Conservation (phyloP, 2,888 invertebrate genomes). For the Andrena marginata region DNA sequence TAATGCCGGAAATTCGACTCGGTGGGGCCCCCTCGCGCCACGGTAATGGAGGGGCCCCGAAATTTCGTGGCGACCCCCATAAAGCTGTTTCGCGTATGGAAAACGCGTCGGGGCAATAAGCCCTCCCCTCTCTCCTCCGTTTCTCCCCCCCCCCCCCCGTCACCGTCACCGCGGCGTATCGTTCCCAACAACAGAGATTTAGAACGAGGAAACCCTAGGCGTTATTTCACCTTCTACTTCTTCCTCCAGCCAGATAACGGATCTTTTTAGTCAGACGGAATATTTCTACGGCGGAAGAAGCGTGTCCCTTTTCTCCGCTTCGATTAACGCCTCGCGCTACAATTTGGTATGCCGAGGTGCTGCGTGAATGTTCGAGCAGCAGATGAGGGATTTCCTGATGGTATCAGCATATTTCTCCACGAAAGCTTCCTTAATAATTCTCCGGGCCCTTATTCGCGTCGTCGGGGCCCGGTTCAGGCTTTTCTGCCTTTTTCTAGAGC, state of each 20-base stretch:
- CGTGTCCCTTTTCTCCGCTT: not conserved
- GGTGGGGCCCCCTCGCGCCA: conserved; percentile 68
- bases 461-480: conserved; percentile 36
- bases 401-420: conserved; percentile 6
- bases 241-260: conserved; percentile 33
- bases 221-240: conserved; percentile 35
- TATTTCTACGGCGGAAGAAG: conserved; percentile 10
- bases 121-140: conserved; percentile 3
- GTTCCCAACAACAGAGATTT: conserved; percentile 60
- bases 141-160: not conserved
- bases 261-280: not conserved
- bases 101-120: conserved; percentile 67
- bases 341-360: not conserved
- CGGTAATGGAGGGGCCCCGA: conserved; percentile 59
- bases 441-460: conserved; percentile 51
- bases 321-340: not conserved
- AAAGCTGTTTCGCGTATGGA: conserved; percentile 75
- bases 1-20: conserved; percentile 84
- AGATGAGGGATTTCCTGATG: not conserved
- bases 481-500: conserved; percentile 74
- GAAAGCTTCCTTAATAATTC: conserved; percentile 67
- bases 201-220: conserved; percentile 62
- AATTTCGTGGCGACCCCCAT: conserved; percentile 73
- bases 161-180: not conserved
- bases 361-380: not conserved